Conservation (phyloP, 2,113 vertebrate species). For the Eurystomus gularis region DNA sequence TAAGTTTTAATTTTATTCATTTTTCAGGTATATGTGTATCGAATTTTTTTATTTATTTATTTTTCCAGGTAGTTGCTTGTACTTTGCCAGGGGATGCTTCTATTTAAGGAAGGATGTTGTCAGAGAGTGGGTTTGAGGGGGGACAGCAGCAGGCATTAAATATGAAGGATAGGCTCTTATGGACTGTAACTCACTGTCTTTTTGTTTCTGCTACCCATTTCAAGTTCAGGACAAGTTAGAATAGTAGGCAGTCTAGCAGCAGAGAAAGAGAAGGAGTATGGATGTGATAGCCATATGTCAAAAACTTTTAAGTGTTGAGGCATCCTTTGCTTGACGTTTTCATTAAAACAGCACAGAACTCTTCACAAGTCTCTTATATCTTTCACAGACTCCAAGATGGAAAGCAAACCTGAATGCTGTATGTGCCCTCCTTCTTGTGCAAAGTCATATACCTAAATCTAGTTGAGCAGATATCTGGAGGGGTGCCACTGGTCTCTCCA, state of each 20-base stretch:
- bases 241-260: background rate
- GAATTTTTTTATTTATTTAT: background rate
- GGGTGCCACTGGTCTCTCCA: background rate
- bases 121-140: too few species aligned
- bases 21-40: background rate
- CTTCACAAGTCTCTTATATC: background rate
- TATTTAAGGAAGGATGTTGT: too few species aligned
- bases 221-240: background rate
- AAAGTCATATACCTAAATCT: background rate
- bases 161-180: background rate
- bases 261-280: background rate
- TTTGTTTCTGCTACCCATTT: background rate
- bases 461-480: background rate
- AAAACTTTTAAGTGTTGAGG: background rate
- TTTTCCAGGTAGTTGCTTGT: background rate
- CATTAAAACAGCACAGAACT: background rate
- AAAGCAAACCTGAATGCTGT: background rate
- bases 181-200: background rate
- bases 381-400: background rate
- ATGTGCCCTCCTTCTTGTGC: background rate
- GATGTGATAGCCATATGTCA: background rate
- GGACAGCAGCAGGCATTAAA: background rate
- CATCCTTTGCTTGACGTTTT: background rate
- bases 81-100: background rate
- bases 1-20: background rate